phyloP scores from a whole-genome alignment of 2,797 vertebrate genomes.

The Gobio occitaniae region DNA sequence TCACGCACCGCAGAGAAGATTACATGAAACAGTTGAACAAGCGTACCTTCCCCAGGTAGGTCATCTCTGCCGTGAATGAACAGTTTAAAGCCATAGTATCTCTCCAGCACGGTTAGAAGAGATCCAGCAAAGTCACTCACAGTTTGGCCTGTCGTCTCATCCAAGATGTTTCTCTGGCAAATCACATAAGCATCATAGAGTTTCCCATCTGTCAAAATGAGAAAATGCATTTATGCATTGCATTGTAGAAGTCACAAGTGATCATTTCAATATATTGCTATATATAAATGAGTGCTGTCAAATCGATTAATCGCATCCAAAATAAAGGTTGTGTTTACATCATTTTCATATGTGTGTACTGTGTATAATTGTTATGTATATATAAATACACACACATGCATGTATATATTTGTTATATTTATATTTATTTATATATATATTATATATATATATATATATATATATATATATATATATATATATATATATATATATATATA shows the following conservation, averaged over 20 bases:
- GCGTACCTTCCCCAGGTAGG: slow-evolving; percentile 85
- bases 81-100: slow-evolving; percentile 82
- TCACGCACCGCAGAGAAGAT: background rate
- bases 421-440: no score
- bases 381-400: no score
- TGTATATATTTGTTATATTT: no score
- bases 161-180: slow-evolving; percentile 71
- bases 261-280: no score
- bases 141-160: slow-evolving; percentile 60
- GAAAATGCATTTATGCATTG: background rate
- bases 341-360: no score
- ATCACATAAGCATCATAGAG: slow-evolving; percentile 83
- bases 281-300: no score
- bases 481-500: no score
- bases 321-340: no score
- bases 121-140: slow-evolving; percentile 77
- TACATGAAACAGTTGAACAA: background rate
- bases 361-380: no score
- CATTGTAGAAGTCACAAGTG: background rate
- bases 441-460: no score
- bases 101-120: slow-evolving; percentile 83
- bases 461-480: no score
- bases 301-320: no score
- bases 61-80: slow-evolving; percentile 88
- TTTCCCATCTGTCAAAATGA: slow-evolving; percentile 70